Evolutionary conservation across 1,140 invertebrate species (phyloP), one percentile per base, ranked within the genome.

Genomic region (Helicoverpa zea): DNA sequence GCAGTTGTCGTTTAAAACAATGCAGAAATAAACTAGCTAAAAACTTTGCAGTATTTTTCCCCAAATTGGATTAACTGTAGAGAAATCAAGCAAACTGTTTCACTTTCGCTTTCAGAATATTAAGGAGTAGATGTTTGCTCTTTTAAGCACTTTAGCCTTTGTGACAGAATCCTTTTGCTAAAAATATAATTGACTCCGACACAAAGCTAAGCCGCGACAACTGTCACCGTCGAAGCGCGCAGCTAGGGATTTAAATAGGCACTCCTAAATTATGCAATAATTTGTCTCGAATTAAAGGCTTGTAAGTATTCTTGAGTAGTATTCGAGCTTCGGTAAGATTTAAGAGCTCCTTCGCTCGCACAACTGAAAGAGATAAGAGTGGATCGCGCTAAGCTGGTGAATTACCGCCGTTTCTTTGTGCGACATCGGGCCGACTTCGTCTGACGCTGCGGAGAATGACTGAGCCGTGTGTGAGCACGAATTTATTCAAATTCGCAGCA

Each of bases 251-350:
- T 84, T 85, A 81, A 80, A 80, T 72, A 86, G 88, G 35, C 59
- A 85, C 83, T 79, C 80, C 79, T 85, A 82, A 90, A 86, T 89
- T 87, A 89, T 88, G 85, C 87, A 85, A 85, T 87, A 88, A 92
- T 91, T 90, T 89, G 86, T 91, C 88, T 88, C 83, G 85, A 91
- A 88, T 90, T 91, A 91, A 92, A 89, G 84, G 86, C 83, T 86
- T 89, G 84, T 90, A 89, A 89, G 85, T 90, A 84, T 85, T 86
- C 84, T 80, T 86, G 70, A 89, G 82, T 83, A 83, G 81, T 80
- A 86, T 88, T 90, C 85, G 85, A 89, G 87, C 84, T 79, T 88
- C 74, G 80, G 83, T 78, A 86, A 91, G 89, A 90, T 90, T 91
- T 90, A 90, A 85, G 83, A 89, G 84, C 86, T 86, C 83, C 81